These are phyloP conservation scores for Sebastes trivittatus DNA, from an alignment of 2,797 vertebrate species.

Conservation along the genomic window DNA sequence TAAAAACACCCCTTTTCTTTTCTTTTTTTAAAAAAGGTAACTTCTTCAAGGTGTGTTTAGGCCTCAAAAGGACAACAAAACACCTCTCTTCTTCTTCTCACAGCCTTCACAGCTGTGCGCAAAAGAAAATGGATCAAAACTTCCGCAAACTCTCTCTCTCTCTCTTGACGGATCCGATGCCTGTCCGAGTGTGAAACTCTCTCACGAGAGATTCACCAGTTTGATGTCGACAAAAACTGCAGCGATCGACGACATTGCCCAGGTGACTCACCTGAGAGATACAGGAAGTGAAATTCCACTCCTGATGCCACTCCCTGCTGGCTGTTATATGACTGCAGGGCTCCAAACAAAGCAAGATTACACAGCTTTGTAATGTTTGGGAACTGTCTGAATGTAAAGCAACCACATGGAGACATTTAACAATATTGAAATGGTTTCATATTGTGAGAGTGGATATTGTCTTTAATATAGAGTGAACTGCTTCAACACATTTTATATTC, in stretches of 20 bases:
- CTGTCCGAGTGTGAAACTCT: not conserved
- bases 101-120: not conserved
- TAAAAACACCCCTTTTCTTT: not conserved
- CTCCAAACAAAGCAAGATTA: not conserved
- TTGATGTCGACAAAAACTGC: conserved; percentile 11
- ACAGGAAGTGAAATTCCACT: conserved; percentile 88
- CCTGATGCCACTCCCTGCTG: conserved; percentile 68
- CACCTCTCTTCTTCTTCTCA: too few relatives aligned
- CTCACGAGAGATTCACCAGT: not conserved
- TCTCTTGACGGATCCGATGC: not conserved
- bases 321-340: not conserved
- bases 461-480: not conserved
- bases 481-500: not conserved
- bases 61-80: not conserved
- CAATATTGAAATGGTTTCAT: too few relatives aligned
- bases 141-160: not conserved
- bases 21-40: not conserved
- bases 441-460: not conserved
- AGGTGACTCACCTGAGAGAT: conserved; percentile 77
- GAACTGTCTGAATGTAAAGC: not conserved
- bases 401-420: not conserved
- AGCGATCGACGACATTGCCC: conserved; percentile 23
- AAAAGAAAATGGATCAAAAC: not conserved
- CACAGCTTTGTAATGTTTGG: not conserved
- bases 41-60: not conserved